A percentile compares a stretch with the other conserved stretches of the same genome.
Evolutionary conservation across 1,140 invertebrate genomes (phyloP).

Genomic region (Drosophila repletoides): DNA sequence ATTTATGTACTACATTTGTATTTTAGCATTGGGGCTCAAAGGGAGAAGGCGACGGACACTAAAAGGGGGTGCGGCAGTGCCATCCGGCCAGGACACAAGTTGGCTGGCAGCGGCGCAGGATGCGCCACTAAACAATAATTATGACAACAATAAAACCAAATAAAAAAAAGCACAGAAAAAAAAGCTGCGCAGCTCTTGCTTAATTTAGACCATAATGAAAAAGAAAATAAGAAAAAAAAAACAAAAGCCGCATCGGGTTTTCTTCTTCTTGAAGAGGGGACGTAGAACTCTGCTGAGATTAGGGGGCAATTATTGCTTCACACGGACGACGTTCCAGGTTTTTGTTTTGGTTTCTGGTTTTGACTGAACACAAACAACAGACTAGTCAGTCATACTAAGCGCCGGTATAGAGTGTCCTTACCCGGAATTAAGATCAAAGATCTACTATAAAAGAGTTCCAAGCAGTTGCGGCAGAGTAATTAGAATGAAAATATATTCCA

Average conservation of each 20-base stretch:
- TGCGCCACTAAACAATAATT: conserved; percentile 80
- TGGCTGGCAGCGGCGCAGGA: conserved; percentile 45
- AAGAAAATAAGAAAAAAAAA: neutral
- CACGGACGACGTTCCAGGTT: conserved; percentile 39
- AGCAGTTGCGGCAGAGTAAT: neutral
- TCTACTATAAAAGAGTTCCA: neutral
- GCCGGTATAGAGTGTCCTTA: conserved; percentile 76
- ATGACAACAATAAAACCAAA: conserved; percentile 71
- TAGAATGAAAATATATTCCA: too few species aligned
- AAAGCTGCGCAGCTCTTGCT: conserved; percentile 14
- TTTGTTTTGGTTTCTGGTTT: conserved; percentile 54
- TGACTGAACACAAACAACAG: conserved; percentile 29
- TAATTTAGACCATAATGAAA: conserved; percentile 13
- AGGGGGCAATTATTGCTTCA: conserved; percentile 78
- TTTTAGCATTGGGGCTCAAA: conserved; percentile 37
- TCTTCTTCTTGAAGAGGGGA: neutral
- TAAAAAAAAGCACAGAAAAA: conserved; percentile 36
- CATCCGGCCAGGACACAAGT: conserved; percentile 63
- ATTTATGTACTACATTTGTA: conserved; percentile 81
- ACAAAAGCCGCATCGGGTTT: conserved; percentile 24
- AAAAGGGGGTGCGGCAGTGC: neutral
- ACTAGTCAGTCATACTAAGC: conserved; percentile 42
- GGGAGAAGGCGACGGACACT: neutral
- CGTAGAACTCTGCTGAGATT: conserved; percentile 40
- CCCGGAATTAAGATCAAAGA: conserved; percentile 37